Conservation (phyloP, 2,113 vertebrate genomes). For the Columbina picui region DNA sequence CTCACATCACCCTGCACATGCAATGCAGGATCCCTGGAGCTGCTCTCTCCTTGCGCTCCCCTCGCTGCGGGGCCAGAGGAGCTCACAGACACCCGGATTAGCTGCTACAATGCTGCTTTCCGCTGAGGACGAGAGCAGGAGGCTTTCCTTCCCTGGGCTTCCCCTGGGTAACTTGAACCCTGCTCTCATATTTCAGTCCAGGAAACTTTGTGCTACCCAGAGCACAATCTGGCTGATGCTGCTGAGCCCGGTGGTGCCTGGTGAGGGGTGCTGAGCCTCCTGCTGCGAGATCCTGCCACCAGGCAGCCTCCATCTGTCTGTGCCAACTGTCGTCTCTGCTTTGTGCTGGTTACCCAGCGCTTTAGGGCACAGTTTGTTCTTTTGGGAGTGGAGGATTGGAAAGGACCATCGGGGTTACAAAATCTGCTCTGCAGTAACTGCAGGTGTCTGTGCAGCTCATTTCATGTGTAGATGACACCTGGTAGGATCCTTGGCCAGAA, state of each 20-base stretch:
- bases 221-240: conserved; percentile 1
- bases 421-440: not conserved
- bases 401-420: not conserved
- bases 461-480: not conserved
- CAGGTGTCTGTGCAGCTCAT: not conserved
- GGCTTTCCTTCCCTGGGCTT: not conserved
- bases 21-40: not conserved
- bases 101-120: not conserved
- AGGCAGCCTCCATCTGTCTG: conserved; percentile 37
- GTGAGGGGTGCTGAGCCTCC: conserved; percentile 40
- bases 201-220: not conserved
- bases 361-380: conserved; percentile 3
- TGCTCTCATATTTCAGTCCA: not conserved
- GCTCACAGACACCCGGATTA: not conserved
- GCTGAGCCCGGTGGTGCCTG: not conserved
- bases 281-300: not conserved
- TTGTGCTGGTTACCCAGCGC: not conserved
- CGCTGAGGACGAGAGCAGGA: fast-evolving
- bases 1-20: not conserved
- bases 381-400: not conserved
- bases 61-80: not conserved
- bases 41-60: fast-evolving
- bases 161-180: not conserved
- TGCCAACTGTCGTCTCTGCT: conserved; percentile 13
- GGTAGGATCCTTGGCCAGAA: not conserved